A percentile compares a stretch with the other conserved stretches of the same genome.
These are phyloP conservation scores for Lasioglossum calceatum DNA, from an alignment of 2,888 invertebrate species.

Conservation along the genomic window DNA sequence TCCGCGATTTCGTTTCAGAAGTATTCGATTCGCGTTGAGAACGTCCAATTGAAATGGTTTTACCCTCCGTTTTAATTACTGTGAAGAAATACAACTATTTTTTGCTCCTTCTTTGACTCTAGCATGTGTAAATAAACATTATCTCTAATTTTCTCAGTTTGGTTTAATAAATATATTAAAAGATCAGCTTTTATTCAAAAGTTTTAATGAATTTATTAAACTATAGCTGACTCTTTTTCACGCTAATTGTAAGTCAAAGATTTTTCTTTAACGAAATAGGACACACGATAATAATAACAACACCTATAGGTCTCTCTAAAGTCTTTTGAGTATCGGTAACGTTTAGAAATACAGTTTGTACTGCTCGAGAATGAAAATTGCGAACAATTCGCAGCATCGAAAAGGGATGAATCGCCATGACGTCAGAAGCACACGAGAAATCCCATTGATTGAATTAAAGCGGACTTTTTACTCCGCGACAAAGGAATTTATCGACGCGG, in stretches of 20 bases:
- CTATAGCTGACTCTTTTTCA: too few species aligned
- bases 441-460: slow-evolving; percentile 5
- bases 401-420: background rate
- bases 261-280: too few species aligned
- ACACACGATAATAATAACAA: too few species aligned
- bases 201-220: too few species aligned
- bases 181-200: too few species aligned
- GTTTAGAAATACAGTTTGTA: background rate
- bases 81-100: background rate
- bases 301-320: too few species aligned
- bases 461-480: background rate
- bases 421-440: background rate
- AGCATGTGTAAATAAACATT: background rate
- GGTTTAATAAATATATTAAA: background rate
- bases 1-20: slow-evolving; percentile 5
- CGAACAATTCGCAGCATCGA: background rate
- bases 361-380: background rate
- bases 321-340: background rate
- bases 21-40: background rate
- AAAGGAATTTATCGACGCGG: slow-evolving; percentile 19
- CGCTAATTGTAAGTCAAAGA: too few species aligned
- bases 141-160: background rate
- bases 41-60: background rate
- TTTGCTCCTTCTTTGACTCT: background rate
- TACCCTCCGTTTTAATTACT: background rate